Evolutionary conservation across 1,140 invertebrate genomes (phyloP).

Genomic region (Bradynema listronoti): DNA sequence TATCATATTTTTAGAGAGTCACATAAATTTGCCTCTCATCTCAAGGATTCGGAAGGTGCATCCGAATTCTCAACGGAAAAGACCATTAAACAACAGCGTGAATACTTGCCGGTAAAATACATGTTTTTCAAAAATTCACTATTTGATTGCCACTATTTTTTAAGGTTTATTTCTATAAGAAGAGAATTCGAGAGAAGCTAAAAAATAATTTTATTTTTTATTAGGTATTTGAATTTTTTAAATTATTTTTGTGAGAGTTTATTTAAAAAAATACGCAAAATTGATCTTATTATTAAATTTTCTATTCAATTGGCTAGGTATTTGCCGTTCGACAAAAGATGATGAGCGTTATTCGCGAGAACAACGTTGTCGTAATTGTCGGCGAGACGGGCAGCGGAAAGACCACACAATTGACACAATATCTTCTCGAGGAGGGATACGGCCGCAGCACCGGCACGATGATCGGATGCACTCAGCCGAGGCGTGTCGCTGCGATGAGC

Average conservation of each 20-base stretch:
- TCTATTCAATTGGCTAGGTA: no score
- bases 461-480: slow-evolving; percentile 83
- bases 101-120: slow-evolving; percentile 88
- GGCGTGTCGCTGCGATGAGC: slow-evolving; percentile 91
- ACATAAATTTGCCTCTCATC: slow-evolving; percentile 93
- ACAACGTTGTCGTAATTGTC: slow-evolving; percentile 53
- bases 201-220: no score
- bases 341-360: slow-evolving; percentile 65
- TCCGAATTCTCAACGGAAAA: slow-evolving; percentile 84
- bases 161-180: no score
- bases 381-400: slow-evolving; percentile 98
- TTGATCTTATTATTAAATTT: no score
- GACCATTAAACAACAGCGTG: slow-evolving; percentile 76
- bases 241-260: no score
- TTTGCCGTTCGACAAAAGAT: slow-evolving; percentile 90
- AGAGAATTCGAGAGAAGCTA: no score
- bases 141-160: no score
- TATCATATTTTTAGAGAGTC: slow-evolving; percentile 51
- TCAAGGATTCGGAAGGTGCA: slow-evolving; percentile 70
- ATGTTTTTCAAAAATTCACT: no score
- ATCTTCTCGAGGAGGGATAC: slow-evolving; percentile 94
- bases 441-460: slow-evolving; percentile 77
- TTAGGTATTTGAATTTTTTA: no score
- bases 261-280: no score
- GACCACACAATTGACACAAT: slow-evolving; percentile 97